Conservation (phyloP, 2,888 invertebrate species). For the Parnassius orleans region DNA sequence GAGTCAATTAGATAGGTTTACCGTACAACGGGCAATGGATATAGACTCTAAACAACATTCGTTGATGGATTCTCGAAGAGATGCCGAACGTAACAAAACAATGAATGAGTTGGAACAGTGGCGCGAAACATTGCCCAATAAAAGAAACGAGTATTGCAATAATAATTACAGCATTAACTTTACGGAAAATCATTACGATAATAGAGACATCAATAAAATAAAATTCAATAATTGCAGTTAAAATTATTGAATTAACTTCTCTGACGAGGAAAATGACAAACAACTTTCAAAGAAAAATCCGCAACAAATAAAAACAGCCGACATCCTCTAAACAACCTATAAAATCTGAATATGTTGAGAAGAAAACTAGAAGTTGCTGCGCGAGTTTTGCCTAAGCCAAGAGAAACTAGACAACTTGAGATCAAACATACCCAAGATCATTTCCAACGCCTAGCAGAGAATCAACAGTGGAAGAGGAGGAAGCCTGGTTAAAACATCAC, state of each 20-base stretch:
- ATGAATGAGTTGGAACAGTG: conserved; percentile 85
- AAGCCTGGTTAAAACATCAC: conserved; percentile 91
- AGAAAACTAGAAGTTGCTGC: conserved; percentile 57
- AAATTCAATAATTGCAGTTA: conserved; percentile 31
- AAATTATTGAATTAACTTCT: conserved; percentile 47
- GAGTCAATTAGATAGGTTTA: conserved; percentile 78
- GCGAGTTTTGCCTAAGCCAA: conserved; percentile 76
- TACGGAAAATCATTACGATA: conserved; percentile 19
- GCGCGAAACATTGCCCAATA: conserved; percentile 48
- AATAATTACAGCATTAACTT: neutral
- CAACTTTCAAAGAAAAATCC: conserved; percentile 24
- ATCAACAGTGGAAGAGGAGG: conserved; percentile 85
- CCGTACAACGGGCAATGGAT: conserved; percentile 73
- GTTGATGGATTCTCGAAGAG: conserved; percentile 83
- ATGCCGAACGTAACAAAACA: conserved; percentile 82
- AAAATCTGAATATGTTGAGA: conserved; percentile 60
- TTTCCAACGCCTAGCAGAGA: conserved; percentile 92
- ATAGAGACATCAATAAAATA: conserved; percentile 1
- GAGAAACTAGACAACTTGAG: conserved; percentile 80
- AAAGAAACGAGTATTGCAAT: conserved; percentile 25
- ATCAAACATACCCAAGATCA: conserved; percentile 87
- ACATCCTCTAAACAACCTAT: conserved; percentile 41
- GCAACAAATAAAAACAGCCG: conserved; percentile 31
- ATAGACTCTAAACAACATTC: conserved; percentile 75
- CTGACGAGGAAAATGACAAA: conserved; percentile 40